Base-by-base conservation (phyloP, 2,888 invertebrate genomes). In the Troides helena region DNA sequence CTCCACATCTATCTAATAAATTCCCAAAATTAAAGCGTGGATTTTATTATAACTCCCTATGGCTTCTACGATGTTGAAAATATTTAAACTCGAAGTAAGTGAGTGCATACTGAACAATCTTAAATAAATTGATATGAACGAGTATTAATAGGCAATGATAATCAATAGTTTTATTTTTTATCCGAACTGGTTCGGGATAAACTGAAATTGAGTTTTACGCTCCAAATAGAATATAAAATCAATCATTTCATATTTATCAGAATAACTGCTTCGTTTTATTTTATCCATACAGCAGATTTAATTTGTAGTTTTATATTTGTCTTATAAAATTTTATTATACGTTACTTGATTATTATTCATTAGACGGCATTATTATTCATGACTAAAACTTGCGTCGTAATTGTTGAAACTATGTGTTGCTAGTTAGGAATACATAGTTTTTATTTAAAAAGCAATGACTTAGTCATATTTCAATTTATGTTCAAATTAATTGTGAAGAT, bases 71-170 rank as follows among this genome's bases (percentile, higher is more conserved):
- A 90, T 92, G 87, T 77, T 92, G 76, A 92, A 92, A 78, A 79
- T 92, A 76, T 73, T 92, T 43, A 90, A 88, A 84, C 83, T 86
- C 63, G 90, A 92, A 87, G 92, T 92, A 87, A 89, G 92, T 90
- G 70, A 66, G 56, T 67, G 50, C 46, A 30, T 69, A 46, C 46
- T 14, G 12, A 46, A 46, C 14, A 30, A 30, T 30, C 30, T 12
- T 46, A 46, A 46, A 46, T 46, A 46, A 46, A 46, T 14, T 46
- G 46, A 46, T 46, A 14, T 46, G 10, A 14, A 2, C 14, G 14
- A 46, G 46, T 46, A 46, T 46, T 14, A 46, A 46, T 14, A 46
- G 14, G 14, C 46, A 46, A 46, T 46, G 46, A 14, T 46, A 56
- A 21, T 56, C 21, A 21, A 21, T 56, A 56, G n/a, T 21, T n/a